Base-by-base conservation (phyloP, 2,888 invertebrate genomes). In the Trachelus tabidus region DNA sequence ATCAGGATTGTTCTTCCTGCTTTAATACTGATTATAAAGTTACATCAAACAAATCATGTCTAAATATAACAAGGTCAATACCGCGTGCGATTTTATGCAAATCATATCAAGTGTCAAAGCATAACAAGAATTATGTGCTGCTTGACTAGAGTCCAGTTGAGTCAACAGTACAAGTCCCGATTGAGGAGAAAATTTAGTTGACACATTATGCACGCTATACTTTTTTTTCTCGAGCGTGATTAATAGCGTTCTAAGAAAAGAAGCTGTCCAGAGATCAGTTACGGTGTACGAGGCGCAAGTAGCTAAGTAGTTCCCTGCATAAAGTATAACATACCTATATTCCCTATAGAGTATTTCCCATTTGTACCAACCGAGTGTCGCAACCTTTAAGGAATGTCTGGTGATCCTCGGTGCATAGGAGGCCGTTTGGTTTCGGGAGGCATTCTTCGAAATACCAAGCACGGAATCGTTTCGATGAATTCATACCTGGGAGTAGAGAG, bases 371-470 rank as follows among this genome's bases (percentile, higher is more conserved):
- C 71, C 15, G 69, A 69, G 56, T 33, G 34, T 85, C 84, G 82
- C 80, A 76, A 85, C 82, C 81, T 79, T 35, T 75, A 77, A 82
- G 81, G 56, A 83, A 74, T 83, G 83, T 78, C 80, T 83, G 80
- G 79, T 85, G 84, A 81, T 83, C 83, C 80, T 75, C 79, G 80
- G 73, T 80, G 75, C 69, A 56, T 56, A 56, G 23, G 56, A 56
- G 56, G 56, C 56, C 56, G 56, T 56, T 56, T 56, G 56, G 56
- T 56, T 56, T 56, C 56, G 56, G 56, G 23, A 56, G 15, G 56
- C 56, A 56, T 56, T 56, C 56, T 23, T 56, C 56, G 56, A 56
- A 56, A 56, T 56, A 56, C 56, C 9, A 56, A 56, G 23, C 56
- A 56, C 56, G 9, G 2, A 56, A 56, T 56, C 56, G 9, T 56